A percentile compares a stretch with the other conserved stretches of the same genome.
These are phyloP conservation scores for Pantherophis guttatus DNA, from an alignment of 2,113 vertebrate species.

Conservation along the genomic window DNA sequence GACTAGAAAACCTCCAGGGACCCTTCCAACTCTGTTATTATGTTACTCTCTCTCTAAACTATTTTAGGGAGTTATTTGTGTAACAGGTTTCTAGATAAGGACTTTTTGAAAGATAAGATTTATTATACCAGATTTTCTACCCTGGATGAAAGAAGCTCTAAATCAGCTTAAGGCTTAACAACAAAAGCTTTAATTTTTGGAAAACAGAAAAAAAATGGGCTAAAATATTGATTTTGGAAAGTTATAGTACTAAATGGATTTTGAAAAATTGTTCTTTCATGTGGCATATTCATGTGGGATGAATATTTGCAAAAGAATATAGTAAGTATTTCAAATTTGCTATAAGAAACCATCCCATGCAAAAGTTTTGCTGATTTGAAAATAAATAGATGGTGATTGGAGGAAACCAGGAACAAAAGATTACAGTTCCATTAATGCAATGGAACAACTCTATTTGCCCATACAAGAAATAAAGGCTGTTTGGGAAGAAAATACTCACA, in stretches of 20 bases:
- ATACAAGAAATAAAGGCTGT: neutral
- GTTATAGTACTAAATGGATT: neutral
- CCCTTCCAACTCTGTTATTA: neutral
- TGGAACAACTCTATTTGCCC: neutral
- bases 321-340: neutral
- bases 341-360: neutral
- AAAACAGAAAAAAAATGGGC: neutral
- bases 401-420: neutral
- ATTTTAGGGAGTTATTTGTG: neutral
- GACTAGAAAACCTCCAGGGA: neutral
- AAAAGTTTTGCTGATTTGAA: neutral
- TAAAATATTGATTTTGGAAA: neutral
- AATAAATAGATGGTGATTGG: neutral
- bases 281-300: neutral
- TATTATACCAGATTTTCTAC: neutral
- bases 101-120: neutral
- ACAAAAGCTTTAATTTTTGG: neutral
- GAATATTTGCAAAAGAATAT: neutral
- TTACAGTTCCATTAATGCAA: neutral
- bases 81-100: neutral
- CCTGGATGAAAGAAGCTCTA: neutral
- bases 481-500: neutral
- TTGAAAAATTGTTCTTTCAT: neutral
- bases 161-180: neutral
- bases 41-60: neutral